Evolutionary conservation across 23 tunicate genomes (phyloP), one percentile per base, ranked within the genome.

Genomic region (Trididemnum clinides): DNA sequence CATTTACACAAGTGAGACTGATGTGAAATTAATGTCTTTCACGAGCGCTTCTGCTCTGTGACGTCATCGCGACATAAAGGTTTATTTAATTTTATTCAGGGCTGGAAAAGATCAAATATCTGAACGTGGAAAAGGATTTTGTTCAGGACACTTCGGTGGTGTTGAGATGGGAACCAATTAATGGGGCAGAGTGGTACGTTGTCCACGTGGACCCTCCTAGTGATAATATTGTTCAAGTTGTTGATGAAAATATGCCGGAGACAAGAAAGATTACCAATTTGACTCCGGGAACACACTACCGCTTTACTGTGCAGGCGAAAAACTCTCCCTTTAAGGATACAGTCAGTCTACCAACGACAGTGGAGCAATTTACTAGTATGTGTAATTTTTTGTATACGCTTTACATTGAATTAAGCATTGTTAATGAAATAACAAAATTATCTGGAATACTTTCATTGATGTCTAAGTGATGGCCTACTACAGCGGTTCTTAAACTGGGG

Each of bases 101-200:
- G 33, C 65, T 92, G 32, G 58, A 79, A 6, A 54, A 87, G 70
- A 65, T 92, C 26, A 23, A 36, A 35, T 50, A 33, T 28, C 85
- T 94, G 4, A 83, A 85, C 66, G 81, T 94, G 34, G 90, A 86
- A 76, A 59, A 75, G 58, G 98, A 62, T 0, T 84, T 49, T 63
- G 82, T 89, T 19, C 79, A 88, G 72, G 98, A 94, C 85, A 89
- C 90, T 1, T 89, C 90, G 15, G 57, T 94, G 29, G 87, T 94
- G 20, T 58, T 88, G 3, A 49, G 90, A 27, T 94, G 98, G 98
- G 90, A 77, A 33, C 58, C 51, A 18, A 94, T 71, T 39, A 22
- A 22, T 0, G 86, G 70, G 19, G 90, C 90, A 0, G 81, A 84
- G 37, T 94, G 98, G 98, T 94, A 94, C 31, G 81, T 81, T 0